phyloP scores from a whole-genome alignment of 2,113 vertebrate species.

The Nibea albiflora region DNA sequence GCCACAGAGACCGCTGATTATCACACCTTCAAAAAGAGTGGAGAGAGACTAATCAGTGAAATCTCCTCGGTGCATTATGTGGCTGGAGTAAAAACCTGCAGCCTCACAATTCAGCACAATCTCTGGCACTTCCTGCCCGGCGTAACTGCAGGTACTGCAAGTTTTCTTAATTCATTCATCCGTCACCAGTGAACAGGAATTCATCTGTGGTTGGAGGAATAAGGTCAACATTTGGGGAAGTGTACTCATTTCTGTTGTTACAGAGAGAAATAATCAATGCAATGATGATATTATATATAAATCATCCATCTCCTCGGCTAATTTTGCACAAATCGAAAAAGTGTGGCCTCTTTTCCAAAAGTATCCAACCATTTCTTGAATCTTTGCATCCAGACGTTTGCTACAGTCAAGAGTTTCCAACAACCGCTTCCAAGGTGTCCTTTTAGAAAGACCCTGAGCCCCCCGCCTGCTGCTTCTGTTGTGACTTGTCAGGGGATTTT shows the following conservation, averaged over 20 bases:
- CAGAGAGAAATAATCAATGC: neutral
- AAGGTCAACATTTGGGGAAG: no score
- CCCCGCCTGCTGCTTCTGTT: conserved; percentile 38
- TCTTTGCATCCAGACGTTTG: neutral
- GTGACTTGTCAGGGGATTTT: conserved; percentile 36
- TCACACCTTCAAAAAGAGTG: neutral
- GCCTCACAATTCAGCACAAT: neutral
- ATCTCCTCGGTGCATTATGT: neutral
- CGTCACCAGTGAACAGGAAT: neutral
- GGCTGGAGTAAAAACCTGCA: neutral
- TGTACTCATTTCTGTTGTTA: neutral
- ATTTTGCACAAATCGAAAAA: neutral
- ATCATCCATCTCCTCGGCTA: neutral
- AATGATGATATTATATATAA: no score
- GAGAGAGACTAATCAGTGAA: conserved; percentile 12
- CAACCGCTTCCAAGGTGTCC: neutral
- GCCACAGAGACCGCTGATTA: neutral
- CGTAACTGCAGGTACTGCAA: neutral
- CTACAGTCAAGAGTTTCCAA: neutral
- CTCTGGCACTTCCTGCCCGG: neutral
- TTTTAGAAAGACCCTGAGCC: conserved; percentile 20
- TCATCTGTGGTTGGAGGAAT: neutral
- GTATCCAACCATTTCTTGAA: neutral
- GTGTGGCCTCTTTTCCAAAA: neutral
- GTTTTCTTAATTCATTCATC: neutral